Conservation (phyloP, 2,888 invertebrate species). For the Thymelicus lineola region DNA sequence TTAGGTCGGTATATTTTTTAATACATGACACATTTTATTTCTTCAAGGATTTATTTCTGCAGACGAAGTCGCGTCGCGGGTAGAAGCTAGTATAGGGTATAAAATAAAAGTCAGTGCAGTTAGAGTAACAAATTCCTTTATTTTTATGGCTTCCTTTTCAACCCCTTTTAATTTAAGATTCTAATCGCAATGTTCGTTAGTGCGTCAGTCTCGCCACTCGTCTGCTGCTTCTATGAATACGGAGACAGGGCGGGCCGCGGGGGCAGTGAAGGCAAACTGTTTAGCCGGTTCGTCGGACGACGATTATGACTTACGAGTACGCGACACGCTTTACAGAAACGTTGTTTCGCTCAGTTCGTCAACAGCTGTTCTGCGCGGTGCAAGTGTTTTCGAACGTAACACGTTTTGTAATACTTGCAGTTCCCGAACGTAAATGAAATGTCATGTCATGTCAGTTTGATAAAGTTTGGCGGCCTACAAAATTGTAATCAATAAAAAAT, state of each 20-base stretch:
- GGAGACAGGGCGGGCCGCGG: constrained; percentile 27
- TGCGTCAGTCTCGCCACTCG: neutral
- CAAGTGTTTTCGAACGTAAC: constrained; percentile 68
- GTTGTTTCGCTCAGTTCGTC: constrained; percentile 51
- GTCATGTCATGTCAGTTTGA: constrained; percentile 52
- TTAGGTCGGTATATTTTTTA: too few species aligned
- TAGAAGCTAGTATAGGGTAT: too few species aligned
- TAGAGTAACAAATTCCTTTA: too few species aligned
- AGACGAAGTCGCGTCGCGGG: too few species aligned
- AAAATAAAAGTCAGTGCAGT: too few species aligned
- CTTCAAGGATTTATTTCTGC: too few species aligned
- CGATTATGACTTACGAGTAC: constrained; percentile 49
- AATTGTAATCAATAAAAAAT: constrained; percentile 1
- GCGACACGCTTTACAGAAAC: neutral
- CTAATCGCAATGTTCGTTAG: neutral
- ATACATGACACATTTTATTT: too few species aligned
- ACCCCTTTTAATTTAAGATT: too few species aligned
- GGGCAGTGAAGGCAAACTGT: constrained; percentile 29
- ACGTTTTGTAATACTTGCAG: constrained; percentile 46
- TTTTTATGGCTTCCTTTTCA: too few species aligned
- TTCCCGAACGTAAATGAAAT: constrained; percentile 63
- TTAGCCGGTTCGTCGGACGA: constrained; percentile 43
- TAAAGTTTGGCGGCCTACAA: constrained; percentile 16
- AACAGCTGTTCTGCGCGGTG: constrained; percentile 65
- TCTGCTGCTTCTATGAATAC: neutral